A percentile compares a stretch with the other conserved stretches of the same genome.
phyloP scores from a whole-genome alignment of 2,113 vertebrate species.

The Calonectris borealis region DNA sequence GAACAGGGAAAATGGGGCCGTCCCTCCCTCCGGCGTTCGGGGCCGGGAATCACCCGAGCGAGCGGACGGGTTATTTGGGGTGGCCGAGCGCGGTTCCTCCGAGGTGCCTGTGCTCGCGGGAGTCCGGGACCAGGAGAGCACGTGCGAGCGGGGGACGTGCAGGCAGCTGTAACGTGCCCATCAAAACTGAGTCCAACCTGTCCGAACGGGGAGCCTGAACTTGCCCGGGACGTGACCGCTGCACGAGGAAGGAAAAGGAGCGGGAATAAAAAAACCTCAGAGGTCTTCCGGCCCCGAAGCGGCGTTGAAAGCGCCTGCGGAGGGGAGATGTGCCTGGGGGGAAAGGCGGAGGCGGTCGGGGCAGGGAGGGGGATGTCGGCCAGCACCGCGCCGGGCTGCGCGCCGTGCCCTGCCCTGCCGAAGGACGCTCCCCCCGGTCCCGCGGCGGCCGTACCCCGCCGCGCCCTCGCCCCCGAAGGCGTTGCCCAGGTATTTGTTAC shows the following conservation, averaged over 20 bases:
- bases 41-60: not conserved
- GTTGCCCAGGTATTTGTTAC: not conserved
- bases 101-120: not conserved
- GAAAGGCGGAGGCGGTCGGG: not conserved
- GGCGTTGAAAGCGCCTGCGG: too few relatives aligned
- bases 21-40: not conserved
- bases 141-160: rapidly evolving
- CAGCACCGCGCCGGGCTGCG: not conserved
- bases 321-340: too few relatives aligned
- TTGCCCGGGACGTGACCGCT: not conserved
- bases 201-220: not conserved
- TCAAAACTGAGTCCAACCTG: not conserved
- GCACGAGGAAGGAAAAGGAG: not conserved
- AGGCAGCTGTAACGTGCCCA: not conserved
- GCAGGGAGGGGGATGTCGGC: too few relatives aligned
- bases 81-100: not conserved
- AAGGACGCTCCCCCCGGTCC: not conserved
- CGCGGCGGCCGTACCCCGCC: not conserved
- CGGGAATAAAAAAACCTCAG: not conserved
- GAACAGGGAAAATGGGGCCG: not conserved
- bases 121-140: too few relatives aligned
- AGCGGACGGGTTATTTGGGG: not conserved
- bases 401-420: not conserved
- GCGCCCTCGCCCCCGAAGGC: not conserved
- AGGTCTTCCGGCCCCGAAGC: not conserved